These are phyloP conservation scores for Podarcis siculus DNA, from an alignment of 2,797 vertebrate genomes.

Conservation along the genomic window DNA sequence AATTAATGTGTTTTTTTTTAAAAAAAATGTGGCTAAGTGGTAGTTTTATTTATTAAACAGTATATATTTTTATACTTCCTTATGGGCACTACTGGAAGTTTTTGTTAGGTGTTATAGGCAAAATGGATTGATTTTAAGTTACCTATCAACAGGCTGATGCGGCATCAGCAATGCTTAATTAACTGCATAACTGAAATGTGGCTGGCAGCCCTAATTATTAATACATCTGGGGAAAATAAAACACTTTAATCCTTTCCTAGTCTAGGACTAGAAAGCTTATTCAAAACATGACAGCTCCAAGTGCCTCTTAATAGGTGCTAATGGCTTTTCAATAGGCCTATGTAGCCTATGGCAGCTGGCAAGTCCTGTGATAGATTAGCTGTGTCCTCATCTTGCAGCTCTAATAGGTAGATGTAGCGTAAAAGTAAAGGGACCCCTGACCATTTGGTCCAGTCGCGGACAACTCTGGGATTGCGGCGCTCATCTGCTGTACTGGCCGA, in stretches of 20 bases:
- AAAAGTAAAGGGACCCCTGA: too few species aligned
- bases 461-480: too few species aligned
- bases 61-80: neutral
- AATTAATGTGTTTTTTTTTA: neutral
- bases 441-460: too few species aligned
- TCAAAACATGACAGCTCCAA: neutral
- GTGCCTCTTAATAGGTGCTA: neutral
- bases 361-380: neutral
- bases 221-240: neutral
- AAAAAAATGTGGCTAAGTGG: neutral
- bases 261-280: neutral
- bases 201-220: neutral
- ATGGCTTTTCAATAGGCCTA: neutral
- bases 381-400: neutral
- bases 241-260: neutral
- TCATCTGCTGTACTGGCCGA: too few species aligned
- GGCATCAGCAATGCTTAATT: too few species aligned
- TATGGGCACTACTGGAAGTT: neutral
- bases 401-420: neutral
- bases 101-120: neutral
- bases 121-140: neutral
- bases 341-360: neutral
- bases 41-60: neutral
- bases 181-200: neutral
- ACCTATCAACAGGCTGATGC: neutral